Evolutionary conservation across 2,113 vertebrate genomes (phyloP).

Genomic region (Coreoperca whiteheadi): DNA sequence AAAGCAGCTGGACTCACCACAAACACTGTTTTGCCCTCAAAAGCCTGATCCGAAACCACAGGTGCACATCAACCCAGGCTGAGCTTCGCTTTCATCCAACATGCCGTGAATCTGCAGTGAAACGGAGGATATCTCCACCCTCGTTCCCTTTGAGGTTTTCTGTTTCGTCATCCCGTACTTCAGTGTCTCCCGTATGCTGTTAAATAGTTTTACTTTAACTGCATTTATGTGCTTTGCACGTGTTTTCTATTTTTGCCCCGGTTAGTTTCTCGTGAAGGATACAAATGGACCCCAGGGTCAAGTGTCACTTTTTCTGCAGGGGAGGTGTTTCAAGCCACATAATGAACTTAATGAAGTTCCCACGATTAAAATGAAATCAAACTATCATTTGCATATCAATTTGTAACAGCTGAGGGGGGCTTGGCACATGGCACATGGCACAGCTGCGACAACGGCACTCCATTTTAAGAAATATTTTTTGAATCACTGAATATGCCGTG

Average conservation of each 20-base stretch:
- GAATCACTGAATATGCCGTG: not conserved
- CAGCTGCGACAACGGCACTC: not conserved
- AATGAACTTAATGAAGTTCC: not conserved
- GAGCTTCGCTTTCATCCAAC: not conserved
- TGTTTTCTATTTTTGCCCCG: not conserved
- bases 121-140: not conserved
- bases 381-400: not conserved
- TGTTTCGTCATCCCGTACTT: not conserved
- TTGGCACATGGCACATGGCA: not conserved
- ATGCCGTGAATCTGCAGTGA: not conserved
- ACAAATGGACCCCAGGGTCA: too few species aligned
- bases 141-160: not conserved
- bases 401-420: not conserved
- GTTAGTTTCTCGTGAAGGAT: not conserved
- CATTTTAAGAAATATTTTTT: not conserved
- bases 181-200: not conserved
- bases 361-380: not conserved
- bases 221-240: not conserved
- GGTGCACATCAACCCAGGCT: constrained; percentile 3
- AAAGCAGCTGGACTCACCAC: constrained; percentile 19
- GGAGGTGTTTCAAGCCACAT: not conserved
- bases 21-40: constrained; percentile 4
- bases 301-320: not conserved
- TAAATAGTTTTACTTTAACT: not conserved
- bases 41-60: constrained; percentile 29